Percentiles rank a stretch among this genome's conserved stretches.
Conservation (phyloP, 1,140 invertebrate genomes). For the Medauroidea extradentata region DNA sequence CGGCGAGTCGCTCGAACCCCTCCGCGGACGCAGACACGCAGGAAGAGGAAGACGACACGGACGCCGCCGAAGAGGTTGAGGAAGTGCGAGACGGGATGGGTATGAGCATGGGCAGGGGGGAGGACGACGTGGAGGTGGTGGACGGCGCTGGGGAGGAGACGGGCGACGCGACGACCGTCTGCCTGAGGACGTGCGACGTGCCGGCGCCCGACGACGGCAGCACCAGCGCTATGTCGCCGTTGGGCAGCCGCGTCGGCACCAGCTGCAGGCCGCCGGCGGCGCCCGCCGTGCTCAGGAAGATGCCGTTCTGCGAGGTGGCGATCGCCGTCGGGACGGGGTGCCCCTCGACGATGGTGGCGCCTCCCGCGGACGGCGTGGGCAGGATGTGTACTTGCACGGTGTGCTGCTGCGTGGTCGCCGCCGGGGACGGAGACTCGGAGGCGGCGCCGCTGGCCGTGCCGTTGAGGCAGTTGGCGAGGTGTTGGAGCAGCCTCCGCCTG, state of each 20-base stretch:
- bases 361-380: slow-evolving; percentile 43
- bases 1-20: slow-evolving; percentile 41
- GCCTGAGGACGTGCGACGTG: slow-evolving; percentile 7
- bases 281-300: slow-evolving; percentile 44
- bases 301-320: slow-evolving; percentile 35
- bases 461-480: slow-evolving; percentile 64
- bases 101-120: slow-evolving; percentile 59
- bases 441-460: slow-evolving; percentile 27
- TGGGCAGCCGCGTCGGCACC: slow-evolving; percentile 55
- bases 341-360: slow-evolving; percentile 28
- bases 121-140: slow-evolving; percentile 25
- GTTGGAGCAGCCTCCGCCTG: slow-evolving; percentile 64
- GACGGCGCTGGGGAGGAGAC: slow-evolving; percentile 42
- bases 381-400: slow-evolving; percentile 43
- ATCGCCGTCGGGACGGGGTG: slow-evolving; percentile 35
- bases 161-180: slow-evolving; percentile 36
- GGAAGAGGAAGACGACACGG: slow-evolving; percentile 38
- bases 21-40: slow-evolving; percentile 38
- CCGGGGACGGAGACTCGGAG: slow-evolving; percentile 11
- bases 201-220: slow-evolving; percentile 40
- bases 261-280: slow-evolving; percentile 51
- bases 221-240: slow-evolving; percentile 57
- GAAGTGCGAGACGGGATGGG: slow-evolving; percentile 65
- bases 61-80: slow-evolving; percentile 53
- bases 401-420: slow-evolving; percentile 4